Percentiles rank a stretch among this genome's conserved stretches.
phyloP scores from a whole-genome alignment of 2,113 vertebrate genomes.

The Cercocebus atys region DNA sequence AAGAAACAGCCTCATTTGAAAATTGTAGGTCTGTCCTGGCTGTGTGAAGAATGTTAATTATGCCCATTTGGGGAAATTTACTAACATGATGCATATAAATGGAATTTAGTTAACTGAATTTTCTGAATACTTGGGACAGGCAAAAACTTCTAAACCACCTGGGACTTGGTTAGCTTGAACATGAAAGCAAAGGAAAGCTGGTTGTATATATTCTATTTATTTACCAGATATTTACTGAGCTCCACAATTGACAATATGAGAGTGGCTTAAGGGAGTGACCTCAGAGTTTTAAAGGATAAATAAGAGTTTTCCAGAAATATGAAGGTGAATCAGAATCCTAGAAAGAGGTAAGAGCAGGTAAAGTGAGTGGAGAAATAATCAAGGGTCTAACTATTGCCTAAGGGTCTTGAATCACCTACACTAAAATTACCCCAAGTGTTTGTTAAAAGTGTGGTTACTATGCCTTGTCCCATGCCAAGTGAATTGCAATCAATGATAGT shows the following conservation, averaged over 20 bases:
- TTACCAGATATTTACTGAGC: neutral
- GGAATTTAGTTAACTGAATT: slow-evolving; percentile 31
- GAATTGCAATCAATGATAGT: neutral
- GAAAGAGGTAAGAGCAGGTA: neutral
- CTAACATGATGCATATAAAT: neutral
- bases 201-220: neutral
- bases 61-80: slow-evolving; percentile 1
- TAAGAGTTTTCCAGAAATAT: neutral
- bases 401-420: neutral
- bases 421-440: neutral
- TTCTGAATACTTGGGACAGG: neutral
- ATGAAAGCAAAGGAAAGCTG: neutral
- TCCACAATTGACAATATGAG: neutral
- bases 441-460: neutral
- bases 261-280: neutral
- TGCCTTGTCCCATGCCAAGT: neutral
- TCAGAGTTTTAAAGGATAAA: neutral
- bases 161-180: neutral
- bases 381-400: neutral
- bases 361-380: neutral
- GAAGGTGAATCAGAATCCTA: neutral
- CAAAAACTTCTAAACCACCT: neutral
- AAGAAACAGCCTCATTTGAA: neutral
- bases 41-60: slow-evolving; percentile 38
- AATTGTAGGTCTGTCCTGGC: neutral